Evolutionary conservation across 2,797 vertebrate genomes (phyloP).

Genomic region (Coracias cyanogaster): DNA sequence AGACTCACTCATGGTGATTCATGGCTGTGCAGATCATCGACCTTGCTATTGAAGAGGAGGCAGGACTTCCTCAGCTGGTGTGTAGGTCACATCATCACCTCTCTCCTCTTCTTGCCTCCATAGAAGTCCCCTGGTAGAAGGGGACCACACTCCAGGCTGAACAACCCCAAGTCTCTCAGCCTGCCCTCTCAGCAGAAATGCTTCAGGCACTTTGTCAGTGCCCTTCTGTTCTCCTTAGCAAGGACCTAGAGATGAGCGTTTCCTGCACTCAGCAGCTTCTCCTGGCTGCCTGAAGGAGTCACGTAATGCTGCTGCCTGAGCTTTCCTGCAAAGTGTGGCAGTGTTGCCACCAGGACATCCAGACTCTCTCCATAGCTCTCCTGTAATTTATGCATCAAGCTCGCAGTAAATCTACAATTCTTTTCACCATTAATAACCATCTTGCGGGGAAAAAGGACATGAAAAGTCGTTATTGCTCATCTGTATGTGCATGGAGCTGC

Average conservation of each 20-base stretch:
- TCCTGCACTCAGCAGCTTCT: neutral
- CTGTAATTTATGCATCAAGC: neutral
- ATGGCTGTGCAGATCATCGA: neutral
- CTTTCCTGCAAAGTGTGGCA: neutral
- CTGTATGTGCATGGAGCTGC: neutral
- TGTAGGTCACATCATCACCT: neutral
- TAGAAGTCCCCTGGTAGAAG: neutral
- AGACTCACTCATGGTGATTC: neutral
- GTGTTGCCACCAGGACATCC: neutral
- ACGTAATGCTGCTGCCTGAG: fast-evolving
- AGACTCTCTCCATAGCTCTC: neutral
- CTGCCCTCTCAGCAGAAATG: neutral
- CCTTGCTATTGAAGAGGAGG: neutral
- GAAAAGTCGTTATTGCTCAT: neutral
- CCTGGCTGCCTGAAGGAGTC: neutral
- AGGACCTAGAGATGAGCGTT: neutral
- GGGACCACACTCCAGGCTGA: neutral
- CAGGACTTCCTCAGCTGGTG: neutral
- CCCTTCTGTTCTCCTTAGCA: neutral
- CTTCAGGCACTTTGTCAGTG: neutral
- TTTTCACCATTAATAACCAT: conserved; percentile 1
- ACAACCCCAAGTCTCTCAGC: neutral
- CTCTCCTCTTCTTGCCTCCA: neutral
- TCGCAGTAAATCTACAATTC: neutral
- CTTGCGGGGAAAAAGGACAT: neutral